Evolutionary conservation across 1,140 invertebrate genomes (phyloP).

Genomic region (Diachasmimorpha longicaudata): DNA sequence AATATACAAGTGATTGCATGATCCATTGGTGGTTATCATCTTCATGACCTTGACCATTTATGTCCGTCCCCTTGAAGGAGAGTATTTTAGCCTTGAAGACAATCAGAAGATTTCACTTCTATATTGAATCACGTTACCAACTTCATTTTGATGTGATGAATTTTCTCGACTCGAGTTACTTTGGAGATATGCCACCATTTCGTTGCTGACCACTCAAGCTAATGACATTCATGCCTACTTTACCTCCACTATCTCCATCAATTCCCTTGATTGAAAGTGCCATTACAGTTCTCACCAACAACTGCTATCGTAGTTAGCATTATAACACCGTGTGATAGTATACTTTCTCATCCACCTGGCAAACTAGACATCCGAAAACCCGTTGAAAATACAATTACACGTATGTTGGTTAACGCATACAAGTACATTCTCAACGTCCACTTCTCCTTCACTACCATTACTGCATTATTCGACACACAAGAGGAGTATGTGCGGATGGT

Average conservation of each 20-base stretch:
- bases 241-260: not conserved
- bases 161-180: not conserved
- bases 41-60: too few species aligned
- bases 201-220: not conserved
- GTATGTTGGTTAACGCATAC: not conserved
- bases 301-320: not conserved
- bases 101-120: too few species aligned
- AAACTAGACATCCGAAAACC: constrained; percentile 13
- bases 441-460: not conserved
- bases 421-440: not conserved
- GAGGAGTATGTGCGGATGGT: not conserved
- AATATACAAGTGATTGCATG: too few species aligned
- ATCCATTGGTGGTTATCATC: too few species aligned
- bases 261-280: constrained; percentile 11
- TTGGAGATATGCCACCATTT: not conserved
- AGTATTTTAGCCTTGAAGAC: too few species aligned
- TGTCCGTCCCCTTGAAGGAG: too few species aligned
- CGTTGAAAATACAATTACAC: constrained; percentile 32
- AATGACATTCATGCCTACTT: constrained; percentile 15
- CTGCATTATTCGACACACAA: not conserved
- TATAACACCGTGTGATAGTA: not conserved
- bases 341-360: constrained; percentile 10
- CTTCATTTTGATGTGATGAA: not conserved
- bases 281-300: not conserved
- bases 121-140: too few species aligned